Conservation (phyloP, 1,140 invertebrate genomes). For the Brachionus angularis region DNA sequence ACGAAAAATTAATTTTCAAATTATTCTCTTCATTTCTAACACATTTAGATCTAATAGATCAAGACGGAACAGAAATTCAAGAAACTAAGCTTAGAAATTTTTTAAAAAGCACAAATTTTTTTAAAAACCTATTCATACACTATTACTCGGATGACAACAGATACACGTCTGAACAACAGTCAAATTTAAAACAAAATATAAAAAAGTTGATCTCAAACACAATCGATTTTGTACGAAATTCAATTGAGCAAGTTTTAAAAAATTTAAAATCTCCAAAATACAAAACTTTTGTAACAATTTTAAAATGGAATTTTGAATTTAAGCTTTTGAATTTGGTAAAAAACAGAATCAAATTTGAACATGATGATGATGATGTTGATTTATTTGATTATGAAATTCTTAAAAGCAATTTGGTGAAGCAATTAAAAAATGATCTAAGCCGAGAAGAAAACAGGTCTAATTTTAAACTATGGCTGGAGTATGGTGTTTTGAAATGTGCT, state of each 20-base stretch:
- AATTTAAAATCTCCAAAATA: background rate
- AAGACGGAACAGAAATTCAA: background rate
- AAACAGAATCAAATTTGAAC: background rate
- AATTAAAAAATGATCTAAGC: slow-evolving; percentile 10
- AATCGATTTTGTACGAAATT: slow-evolving; percentile 5
- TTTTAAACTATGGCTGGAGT: slow-evolving; percentile 7
- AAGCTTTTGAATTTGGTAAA: background rate
- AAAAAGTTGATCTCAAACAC: background rate
- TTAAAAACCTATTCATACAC: too few species aligned
- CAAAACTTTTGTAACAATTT: background rate
- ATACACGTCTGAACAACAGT: too few species aligned
- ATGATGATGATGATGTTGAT: background rate
- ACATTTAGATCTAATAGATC: background rate
- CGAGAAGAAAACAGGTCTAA: slow-evolving; percentile 28
- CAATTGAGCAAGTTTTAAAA: background rate
- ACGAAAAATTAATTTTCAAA: slow-evolving; percentile 5
- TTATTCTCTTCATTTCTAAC: background rate
- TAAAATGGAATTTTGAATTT: slow-evolving; percentile 40
- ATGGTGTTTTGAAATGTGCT: slow-evolving; percentile 1
- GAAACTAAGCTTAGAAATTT: background rate
- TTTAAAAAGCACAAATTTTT: background rate
- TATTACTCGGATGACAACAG: too few species aligned
- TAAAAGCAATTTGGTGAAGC: background rate
- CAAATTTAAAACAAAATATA: background rate
- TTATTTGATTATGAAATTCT: background rate